Percentiles rank a stretch among this genome's conserved stretches.
Evolutionary conservation across 2,797 vertebrate genomes (phyloP).

Genomic region (Antrozous pallidus): DNA sequence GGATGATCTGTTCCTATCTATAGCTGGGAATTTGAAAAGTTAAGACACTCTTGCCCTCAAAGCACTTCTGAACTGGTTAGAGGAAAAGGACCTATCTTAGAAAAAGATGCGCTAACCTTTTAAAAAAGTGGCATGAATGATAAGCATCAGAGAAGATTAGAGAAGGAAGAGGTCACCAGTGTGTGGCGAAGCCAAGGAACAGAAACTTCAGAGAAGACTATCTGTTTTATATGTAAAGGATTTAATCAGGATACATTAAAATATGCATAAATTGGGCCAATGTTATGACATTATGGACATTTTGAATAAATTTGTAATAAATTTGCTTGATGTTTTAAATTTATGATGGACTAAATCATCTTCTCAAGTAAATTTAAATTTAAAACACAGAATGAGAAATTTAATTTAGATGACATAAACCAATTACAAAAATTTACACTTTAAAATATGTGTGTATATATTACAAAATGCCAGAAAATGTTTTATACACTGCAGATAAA

Average conservation of each 20-base stretch:
- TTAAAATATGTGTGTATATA: not conserved
- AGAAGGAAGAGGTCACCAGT: not conserved
- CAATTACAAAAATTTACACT: constrained; percentile 19
- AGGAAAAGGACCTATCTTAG: not conserved
- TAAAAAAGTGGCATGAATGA: not conserved
- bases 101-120: not conserved
- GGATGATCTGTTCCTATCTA: not conserved
- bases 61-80: not conserved
- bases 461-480: constrained; percentile 25
- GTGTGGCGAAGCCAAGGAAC: not conserved
- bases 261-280: not conserved
- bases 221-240: not conserved
- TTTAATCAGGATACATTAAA: not conserved
- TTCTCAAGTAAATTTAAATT: constrained; percentile 32
- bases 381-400: constrained; percentile 39
- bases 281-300: not conserved
- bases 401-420: constrained; percentile 27
- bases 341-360: constrained; percentile 34
- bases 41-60: not conserved
- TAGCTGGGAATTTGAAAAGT: not conserved
- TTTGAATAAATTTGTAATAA: constrained; percentile 34
- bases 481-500: not conserved
- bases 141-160: not conserved
- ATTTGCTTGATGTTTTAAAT: not conserved
- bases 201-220: not conserved